phyloP scores from a whole-genome alignment of 2,113 vertebrate species.

The Seriola quinqueradiata region DNA sequence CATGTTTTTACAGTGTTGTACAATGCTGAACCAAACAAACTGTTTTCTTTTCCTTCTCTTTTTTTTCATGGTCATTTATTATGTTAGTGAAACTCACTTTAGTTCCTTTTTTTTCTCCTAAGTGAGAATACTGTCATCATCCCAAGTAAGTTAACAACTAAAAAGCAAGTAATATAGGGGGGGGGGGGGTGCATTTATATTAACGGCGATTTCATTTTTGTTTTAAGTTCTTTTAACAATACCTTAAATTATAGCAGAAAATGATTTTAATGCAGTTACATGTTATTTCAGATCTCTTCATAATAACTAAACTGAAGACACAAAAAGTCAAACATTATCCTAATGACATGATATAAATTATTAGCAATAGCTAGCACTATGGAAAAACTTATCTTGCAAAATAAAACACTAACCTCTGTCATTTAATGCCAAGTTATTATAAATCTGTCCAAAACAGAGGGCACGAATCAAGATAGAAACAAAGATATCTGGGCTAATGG shows the following conservation, averaged over 20 bases:
- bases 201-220: neutral
- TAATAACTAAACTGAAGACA: neutral
- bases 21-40: neutral
- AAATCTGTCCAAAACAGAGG: constrained; percentile 31
- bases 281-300: neutral
- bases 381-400: neutral
- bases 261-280: neutral
- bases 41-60: neutral
- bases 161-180: neutral
- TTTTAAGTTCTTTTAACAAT: neutral
- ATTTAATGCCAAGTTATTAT: constrained; percentile 39
- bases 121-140: neutral
- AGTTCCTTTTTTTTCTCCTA: neutral
- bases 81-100: neutral
- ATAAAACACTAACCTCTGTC: neutral
- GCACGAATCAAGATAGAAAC: constrained; percentile 65
- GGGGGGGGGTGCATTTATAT: neutral
- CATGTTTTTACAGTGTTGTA: neutral
- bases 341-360: neutral
- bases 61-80: neutral
- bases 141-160: neutral
- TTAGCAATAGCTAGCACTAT: neutral
- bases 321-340: neutral
- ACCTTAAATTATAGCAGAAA: neutral
- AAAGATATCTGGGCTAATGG: constrained; percentile 76